phyloP scores from a whole-genome alignment of 2,113 vertebrate genomes.

The Stomatorhinus ivindoensis region DNA sequence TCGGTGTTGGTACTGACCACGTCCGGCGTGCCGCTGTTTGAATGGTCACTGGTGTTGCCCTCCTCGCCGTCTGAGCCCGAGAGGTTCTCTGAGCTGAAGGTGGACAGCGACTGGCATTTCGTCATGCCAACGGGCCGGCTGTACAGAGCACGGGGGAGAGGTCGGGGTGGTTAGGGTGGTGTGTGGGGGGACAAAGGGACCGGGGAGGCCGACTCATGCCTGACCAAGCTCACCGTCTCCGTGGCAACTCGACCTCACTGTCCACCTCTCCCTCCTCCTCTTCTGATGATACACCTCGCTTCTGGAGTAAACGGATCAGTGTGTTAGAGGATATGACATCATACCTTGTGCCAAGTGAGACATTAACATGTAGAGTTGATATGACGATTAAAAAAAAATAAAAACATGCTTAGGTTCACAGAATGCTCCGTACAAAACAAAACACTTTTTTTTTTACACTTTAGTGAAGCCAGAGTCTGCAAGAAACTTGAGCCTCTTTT shows the following conservation, averaged over 20 bases:
- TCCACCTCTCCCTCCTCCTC: constrained; percentile 90
- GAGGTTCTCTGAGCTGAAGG: constrained; percentile 86
- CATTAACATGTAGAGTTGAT: not conserved
- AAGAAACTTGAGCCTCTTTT: not conserved
- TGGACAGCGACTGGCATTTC: constrained; percentile 81
- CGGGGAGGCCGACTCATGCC: not conserved
- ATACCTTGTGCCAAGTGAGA: not conserved
- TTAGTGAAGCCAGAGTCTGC: not conserved
- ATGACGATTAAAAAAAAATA: not conserved
- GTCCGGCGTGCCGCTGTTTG: constrained; percentile 81
- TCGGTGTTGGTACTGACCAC: constrained; percentile 85
- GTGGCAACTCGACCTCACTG: constrained; percentile 80
- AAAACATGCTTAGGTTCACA: not conserved
- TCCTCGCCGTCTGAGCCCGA: constrained; percentile 80
- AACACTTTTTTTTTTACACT: not conserved
- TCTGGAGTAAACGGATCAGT: constrained; percentile 48
- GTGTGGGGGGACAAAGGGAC: not conserved
- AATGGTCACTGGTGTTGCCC: constrained; percentile 83
- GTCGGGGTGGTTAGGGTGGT: not conserved
- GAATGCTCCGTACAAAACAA: not conserved
- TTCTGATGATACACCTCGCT: constrained; percentile 81
- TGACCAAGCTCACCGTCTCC: constrained; percentile 63
- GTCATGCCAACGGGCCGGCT: constrained; percentile 71
- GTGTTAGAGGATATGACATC: constrained; percentile 1
- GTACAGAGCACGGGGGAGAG: constrained; percentile 8